Evolutionary conservation across 2,797 vertebrate species (phyloP), one percentile per base, ranked within the genome.

Genomic region (Triplophysa yarkandensis): DNA sequence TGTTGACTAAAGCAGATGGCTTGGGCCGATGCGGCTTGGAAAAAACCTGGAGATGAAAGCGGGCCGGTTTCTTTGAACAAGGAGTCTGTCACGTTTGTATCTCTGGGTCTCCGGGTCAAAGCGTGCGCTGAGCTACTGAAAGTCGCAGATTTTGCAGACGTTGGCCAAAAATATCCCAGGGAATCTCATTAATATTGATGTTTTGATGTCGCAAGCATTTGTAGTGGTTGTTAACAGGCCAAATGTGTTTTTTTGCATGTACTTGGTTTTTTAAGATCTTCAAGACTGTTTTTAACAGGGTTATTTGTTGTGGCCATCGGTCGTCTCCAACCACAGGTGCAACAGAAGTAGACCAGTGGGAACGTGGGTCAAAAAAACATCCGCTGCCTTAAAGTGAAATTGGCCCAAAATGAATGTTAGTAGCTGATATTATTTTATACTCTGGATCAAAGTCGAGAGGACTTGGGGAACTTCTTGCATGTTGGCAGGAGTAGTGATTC

Each of bases 1-100:
- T 88, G 87, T 89, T 86, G 88, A 88, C 87, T 81, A 86, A 92
- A 89, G 91, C 91, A 93, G 91, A 92, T 91, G 90, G 90, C 90
- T 88, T 83, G 86, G 85, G 86, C 87, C 88, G 84, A 86, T 90
- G 90, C 84, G 85, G 82, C 82, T 71, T 39, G 83, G 83, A 77
- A 76, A 89, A 87, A 90, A 88, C 82, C 85, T 80, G 46, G 81
- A 88, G 90, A 92, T 92, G 90, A 92, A 93, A 92, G 91, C 79
- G 67, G 78, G 85, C 84, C 71, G 86, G 81, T 86, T 85, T 85
- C 91, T 92, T 92, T 92, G 90, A 92, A 91, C 89, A 88, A 85
- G 44, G 54, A 90, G 86, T 89, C 88, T 90, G 89, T 90, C 87
- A 87, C 85, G 80, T 83, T 85, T 85, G 83, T 88, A 89, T 90